Base-by-base conservation (phyloP, 2,113 vertebrate genomes). In the Alethe diademata region DNA sequence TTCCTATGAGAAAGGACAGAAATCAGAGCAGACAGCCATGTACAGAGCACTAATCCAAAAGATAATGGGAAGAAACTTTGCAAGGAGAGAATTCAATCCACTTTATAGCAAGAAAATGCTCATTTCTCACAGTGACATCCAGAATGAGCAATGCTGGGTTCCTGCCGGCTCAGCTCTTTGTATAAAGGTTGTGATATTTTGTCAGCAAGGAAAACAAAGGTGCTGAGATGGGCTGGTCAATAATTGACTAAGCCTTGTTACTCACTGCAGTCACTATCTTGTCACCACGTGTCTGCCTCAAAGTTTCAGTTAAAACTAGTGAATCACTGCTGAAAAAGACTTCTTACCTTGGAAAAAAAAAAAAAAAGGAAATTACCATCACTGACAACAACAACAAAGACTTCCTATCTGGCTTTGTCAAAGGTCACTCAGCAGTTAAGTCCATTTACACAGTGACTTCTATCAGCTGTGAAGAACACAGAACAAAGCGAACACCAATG, bases 181-280 rank as follows among this genome's bases (percentile, higher is more conserved):
- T 45, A 19, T 48, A 86, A 85, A 73, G 66, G 86, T 83, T 65
- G 1, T 33, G 42, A 42, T 62, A 78, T 86, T 95, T 91, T 81
- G 75, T 78, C 91, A 94, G 92, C 61, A 92, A 88, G 79, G 84
- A 88, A 91, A 91, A 93, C 92, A 95, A 94, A 93, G 72, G 86
- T 72, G 75, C 60, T 11, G 36, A 84, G 88, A 86, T 62, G 50
- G 38, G 43, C 71, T 84, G 76, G 95, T 96, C 93, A 95, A 89
- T 95, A 92, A 91, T 90, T 95, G 94, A 96, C 94, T 81, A 58
- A 92, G 87, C 67, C 90, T 93, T 73, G 62, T 83, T 93, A 92
- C 78, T 76, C 90, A 51, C 53, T 29, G 75, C 90, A 89, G 70
- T 91, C 70, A 38, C 51, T 84, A 53, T 87, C 92, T 92, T 92